Percentiles rank a stretch among this genome's conserved stretches.
Conservation (phyloP, 2,797 vertebrate genomes). For the Centroberyx gerrardi region DNA sequence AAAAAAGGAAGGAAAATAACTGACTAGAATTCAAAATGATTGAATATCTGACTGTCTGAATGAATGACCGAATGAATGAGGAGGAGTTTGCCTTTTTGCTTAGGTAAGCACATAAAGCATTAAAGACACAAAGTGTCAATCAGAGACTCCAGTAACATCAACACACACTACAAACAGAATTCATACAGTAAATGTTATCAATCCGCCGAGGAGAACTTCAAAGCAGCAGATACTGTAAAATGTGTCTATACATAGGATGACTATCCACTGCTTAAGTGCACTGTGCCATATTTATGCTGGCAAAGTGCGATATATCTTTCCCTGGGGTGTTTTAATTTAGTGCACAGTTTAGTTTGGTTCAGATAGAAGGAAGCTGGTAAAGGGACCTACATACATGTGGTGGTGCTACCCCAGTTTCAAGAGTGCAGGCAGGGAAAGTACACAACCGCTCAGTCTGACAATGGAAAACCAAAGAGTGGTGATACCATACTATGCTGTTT, state of each 20-base stretch:
- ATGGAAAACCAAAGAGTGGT: neutral
- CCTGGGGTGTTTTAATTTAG: no score
- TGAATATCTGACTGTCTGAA: no score
- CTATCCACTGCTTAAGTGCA: neutral
- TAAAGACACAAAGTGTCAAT: neutral
- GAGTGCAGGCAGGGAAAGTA: neutral
- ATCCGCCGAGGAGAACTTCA: no score
- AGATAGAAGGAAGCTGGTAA: neutral
- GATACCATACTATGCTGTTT: neutral
- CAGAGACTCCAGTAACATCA: neutral
- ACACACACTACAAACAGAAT: neutral
- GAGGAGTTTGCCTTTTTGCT: neutral
- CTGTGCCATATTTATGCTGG: neutral
- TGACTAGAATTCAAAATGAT: no score
- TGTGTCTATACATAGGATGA: neutral
- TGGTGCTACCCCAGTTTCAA: neutral
- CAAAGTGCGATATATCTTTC: neutral
- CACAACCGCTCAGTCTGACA: neutral
- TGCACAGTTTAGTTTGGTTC: slow-evolving; percentile 2
- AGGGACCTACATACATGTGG: neutral
- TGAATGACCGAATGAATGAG: neutral
- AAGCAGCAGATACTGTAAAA: neutral
- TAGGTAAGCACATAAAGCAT: neutral
- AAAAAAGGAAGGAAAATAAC: no score
- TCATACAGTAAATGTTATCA: neutral